These are phyloP conservation scores for Sympetrum striolatum DNA, from an alignment of 2,888 invertebrate species.

Conservation along the genomic window DNA sequence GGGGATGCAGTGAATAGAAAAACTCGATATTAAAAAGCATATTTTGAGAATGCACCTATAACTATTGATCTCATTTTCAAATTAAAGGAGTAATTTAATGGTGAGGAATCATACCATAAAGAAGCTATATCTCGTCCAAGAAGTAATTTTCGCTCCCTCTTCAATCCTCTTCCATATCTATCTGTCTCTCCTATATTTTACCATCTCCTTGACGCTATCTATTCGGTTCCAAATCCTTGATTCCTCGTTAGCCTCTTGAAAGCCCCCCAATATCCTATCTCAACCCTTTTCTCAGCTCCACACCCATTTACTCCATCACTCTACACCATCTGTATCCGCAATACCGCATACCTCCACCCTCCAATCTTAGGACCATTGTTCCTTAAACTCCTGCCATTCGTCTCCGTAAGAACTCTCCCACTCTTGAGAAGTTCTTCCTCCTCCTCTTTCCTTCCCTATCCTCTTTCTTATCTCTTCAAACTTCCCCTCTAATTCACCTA, in stretches of 20 bases:
- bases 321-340: neutral
- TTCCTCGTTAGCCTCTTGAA: neutral
- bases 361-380: conserved; percentile 40
- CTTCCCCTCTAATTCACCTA: neutral
- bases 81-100: too few relatives aligned
- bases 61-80: too few relatives aligned
- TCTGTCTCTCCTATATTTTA: neutral
- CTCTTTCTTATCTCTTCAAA: neutral
- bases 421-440: neutral
- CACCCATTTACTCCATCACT: neutral
- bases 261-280: neutral
- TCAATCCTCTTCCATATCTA: neutral
- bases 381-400: conserved; percentile 21
- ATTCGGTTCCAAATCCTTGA: neutral
- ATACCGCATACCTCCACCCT: conserved; percentile 6
- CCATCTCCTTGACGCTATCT: neutral
- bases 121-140: too few relatives aligned
- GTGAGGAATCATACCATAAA: too few relatives aligned
- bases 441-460: neutral
- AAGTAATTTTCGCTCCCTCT: neutral
- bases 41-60: too few relatives aligned
- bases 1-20: too few relatives aligned
- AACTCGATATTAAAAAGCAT: too few relatives aligned
- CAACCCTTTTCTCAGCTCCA: neutral
- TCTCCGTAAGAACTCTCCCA: conserved; percentile 8